Evolutionary conservation across 2,113 vertebrate genomes (phyloP), one percentile per base, ranked within the genome.

Genomic region (Carassius gibelio): DNA sequence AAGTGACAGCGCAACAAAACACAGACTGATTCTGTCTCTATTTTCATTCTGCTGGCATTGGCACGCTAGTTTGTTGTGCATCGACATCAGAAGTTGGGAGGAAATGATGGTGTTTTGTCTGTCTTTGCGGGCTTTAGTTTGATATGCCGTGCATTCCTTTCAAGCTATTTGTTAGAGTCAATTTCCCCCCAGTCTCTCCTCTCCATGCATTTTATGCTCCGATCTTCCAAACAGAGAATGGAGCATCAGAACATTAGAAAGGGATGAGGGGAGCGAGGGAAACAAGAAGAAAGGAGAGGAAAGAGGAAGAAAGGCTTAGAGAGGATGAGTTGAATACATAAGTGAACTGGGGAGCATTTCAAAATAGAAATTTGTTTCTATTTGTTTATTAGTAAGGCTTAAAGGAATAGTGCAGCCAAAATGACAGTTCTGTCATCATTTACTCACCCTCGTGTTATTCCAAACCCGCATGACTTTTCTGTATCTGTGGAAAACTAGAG

Each of bases 121-220:
- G 92, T 91, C 92, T 93, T 93, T 93, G 91, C 92, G 84, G 90
- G 90, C 52, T 89, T 8, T 83, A 86, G 93, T 93, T 93, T 93
- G 93, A 94, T 93, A 93, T 92, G 91, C 92, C 23, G 89, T 85
- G 84, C 89, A 88, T 90, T 90, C 91, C 91, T 93, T 94, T 93
- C 92, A 92, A 91, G 89, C 90, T 92, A 92, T 94, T 94, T 95
- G 92, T 94, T 94, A 89, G 91, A 94, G 91, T 94, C 93, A 91
- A 93, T 93, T 92, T 94, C 93, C 91, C 90, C 66, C 89, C 90
- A 90, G 89, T 90, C 89, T 94, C 90, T 91, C 92, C 89, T 91
- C 91, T 90, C 92, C 93, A 92, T 92, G 93, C 90, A 87, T 93
- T 94, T 94, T 69, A 82, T 79, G 72, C 81, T 64, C 66, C 84